Evolutionary conservation across 2,888 invertebrate genomes (phyloP), one percentile per base, ranked within the genome.

Genomic region (Tolmerus cingulatus): DNA sequence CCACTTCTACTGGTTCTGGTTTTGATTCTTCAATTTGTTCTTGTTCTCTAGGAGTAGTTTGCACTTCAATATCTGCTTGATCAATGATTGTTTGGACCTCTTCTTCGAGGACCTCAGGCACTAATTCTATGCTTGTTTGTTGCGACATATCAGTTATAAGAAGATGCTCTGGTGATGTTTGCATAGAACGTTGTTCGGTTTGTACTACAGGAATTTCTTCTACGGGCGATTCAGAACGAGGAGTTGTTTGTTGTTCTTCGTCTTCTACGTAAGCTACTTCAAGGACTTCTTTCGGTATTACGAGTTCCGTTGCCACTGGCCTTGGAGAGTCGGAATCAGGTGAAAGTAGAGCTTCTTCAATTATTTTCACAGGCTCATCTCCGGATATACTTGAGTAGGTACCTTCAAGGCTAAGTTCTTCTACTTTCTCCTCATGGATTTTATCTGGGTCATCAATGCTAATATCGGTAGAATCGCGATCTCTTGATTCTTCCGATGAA

Each of bases 311-410:
- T 19, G 94, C 92, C 0, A 95, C 92, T 79, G 94, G 94, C 66
- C 94, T 93, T n/a, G 94, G 92, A 0, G 94, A 93, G 89, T 94
- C 93, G 90, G 94, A 94, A 23, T 94, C 94, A 86, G 94, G 93
- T 27, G 94, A 93, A 74, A 94, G 92, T 9, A 95, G 89, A 87
- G 93, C 93, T 93, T 96, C 95, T 92, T 96, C 95, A 14, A 96
- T 91, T 43, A 96, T 93, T 93, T 95, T 96, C 0, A 95, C 95
- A 7, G 94, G 94, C 27, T 93, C 93, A 3, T 94, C 93, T 86
- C 94, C 94, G 92, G 93, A 88, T 91, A 90, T 92, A 93, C 94
- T 89, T 92, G 93, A 90, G n/a, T 91, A 84, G 76, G 91, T 91
- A 88, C 92, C 92, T 90, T 85, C 85, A 88, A 93, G 90, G 74